Percentiles rank a stretch among this genome's conserved stretches.
phyloP scores from a whole-genome alignment of 2,113 vertebrate species.

The Rhombomys opimus region DNA sequence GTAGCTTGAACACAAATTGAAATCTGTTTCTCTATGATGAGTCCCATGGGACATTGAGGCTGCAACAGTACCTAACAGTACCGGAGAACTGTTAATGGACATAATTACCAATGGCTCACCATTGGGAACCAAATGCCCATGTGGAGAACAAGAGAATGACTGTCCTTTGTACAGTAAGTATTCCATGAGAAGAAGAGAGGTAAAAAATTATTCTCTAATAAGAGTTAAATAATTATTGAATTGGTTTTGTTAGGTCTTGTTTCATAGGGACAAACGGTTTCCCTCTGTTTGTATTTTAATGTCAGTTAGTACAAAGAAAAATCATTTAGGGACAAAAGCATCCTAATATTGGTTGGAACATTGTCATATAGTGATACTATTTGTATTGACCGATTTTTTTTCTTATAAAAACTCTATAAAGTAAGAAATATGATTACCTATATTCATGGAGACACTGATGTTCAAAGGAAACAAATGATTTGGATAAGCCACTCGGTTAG shows the following conservation, averaged over 20 bases:
- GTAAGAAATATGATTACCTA: background rate
- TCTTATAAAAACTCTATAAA: background rate
- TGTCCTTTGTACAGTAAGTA: background rate
- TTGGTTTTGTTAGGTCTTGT: background rate
- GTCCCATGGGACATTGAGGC: background rate
- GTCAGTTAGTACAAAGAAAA: background rate
- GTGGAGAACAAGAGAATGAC: background rate
- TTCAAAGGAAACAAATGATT: background rate
- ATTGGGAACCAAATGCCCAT: background rate
- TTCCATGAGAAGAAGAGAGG: background rate
- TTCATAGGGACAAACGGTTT: background rate
- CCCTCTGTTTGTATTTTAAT: background rate
- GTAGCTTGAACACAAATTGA: background rate
- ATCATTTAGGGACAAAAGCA: background rate
- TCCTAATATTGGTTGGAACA: background rate
- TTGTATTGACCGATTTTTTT: background rate
- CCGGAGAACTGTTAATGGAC: background rate
- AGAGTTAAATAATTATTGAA: background rate
- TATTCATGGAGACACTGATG: background rate
- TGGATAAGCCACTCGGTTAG: background rate
- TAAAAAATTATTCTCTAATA: background rate
- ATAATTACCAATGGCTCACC: constrained; percentile 2
- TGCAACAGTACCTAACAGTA: background rate
- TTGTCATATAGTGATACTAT: background rate
- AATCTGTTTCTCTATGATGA: constrained; percentile 19